A percentile compares a stretch with the other conserved stretches of the same genome.
phyloP scores from a whole-genome alignment of 2,113 vertebrate genomes.

The Formicarius rufipectus region DNA sequence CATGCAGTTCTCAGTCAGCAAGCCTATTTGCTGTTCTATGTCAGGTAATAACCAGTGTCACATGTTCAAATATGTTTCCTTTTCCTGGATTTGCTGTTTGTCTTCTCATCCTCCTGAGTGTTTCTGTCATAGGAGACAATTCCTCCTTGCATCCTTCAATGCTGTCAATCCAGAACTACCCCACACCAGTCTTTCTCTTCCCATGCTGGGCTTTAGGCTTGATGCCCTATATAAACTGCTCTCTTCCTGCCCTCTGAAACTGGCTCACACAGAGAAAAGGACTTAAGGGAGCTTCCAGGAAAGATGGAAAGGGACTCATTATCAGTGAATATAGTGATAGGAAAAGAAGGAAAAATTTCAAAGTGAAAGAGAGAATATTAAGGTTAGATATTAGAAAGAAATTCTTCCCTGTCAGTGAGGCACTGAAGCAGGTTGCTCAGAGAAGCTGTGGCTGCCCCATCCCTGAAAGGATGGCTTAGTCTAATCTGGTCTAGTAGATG shows the following conservation, averaged over 20 bases:
- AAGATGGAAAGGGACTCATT: neutral
- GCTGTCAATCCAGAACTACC: neutral
- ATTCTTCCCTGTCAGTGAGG: neutral
- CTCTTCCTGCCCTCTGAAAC: neutral
- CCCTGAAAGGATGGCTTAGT: neutral
- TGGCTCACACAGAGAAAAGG: neutral
- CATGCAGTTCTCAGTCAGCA: neutral
- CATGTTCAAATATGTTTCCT: neutral
- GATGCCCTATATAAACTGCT: neutral
- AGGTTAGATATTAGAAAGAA: neutral
- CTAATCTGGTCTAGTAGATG: neutral
- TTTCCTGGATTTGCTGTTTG: neutral
- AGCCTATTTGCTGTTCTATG: conserved; percentile 3
- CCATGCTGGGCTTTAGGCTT: neutral
- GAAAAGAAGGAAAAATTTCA: neutral
- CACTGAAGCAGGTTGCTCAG: neutral
- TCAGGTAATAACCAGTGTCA: neutral
- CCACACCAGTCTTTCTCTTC: neutral
- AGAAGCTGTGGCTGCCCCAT: neutral
- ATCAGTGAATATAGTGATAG: neutral
- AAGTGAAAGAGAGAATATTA: neutral
- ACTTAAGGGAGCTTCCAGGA: neutral
- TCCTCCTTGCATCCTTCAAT: neutral
- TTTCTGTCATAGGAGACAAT: neutral
- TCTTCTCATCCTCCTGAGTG: neutral